Base-by-base conservation (phyloP, 1,140 invertebrate genomes). In the Hyles euphorbiae region DNA sequence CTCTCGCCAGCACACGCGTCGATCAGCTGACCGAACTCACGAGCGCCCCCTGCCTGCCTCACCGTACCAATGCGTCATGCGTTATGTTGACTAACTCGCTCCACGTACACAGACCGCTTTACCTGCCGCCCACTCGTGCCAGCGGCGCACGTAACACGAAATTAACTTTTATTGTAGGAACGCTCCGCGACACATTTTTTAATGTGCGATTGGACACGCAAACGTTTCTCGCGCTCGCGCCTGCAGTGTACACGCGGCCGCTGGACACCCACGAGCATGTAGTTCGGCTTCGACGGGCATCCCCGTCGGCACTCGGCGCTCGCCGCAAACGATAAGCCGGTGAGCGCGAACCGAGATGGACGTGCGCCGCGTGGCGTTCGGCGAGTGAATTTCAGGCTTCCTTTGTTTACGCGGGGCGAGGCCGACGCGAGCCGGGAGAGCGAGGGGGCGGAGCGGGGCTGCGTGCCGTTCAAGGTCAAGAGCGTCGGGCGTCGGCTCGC, bases 351-450 rank as follows among this genome's bases (percentile, higher is more conserved):
- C 49, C 43, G 47, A 53, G 56, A 45, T 47, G 55, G 57, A 65
- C 56, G 58, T 62, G 63, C 60, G 60, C 60, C 68, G 60, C 54
- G 62, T 66, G 60, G 67, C 62, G 63, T 61, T 65, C 61, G 67
- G 63, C 73, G 62, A 60, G 54, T 62, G 54, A 78, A 76, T 78
- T 82, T 83, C 78, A 74, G 71, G 74, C 72, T 82, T 87, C 75
- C 83, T 87, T 87, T 87, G 83, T 87, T 87, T 87, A 87, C 83
- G 80, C 76, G 83, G 74, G 79, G 83, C 74, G 80, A 73, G 78
- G 80, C 70, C 52, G 56, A 60, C 56, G 45, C 55, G 58, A 51
- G 61, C 43, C 61, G 50, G 63, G 55, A 33, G 61, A 8, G 46
- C 47, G 67, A 32, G 61, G 46, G 60, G 66, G 60, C 50, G 34